Evolutionary conservation across 2,113 vertebrate genomes (phyloP).

Genomic region (Caranx ignobilis): DNA sequence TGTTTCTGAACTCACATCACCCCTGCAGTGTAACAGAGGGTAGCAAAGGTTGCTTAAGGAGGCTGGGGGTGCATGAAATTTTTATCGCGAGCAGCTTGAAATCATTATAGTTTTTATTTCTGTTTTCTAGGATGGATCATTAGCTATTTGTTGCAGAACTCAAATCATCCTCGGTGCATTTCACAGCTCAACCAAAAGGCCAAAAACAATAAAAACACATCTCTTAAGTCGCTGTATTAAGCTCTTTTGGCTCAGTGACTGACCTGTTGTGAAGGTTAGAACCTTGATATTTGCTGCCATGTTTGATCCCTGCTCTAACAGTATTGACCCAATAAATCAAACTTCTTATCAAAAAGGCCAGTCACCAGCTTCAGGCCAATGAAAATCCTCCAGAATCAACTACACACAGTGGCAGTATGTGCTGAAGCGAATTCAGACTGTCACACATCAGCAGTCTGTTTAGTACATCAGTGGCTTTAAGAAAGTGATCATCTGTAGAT

Average conservation of each 20-base stretch:
- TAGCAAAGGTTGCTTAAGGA: not conserved
- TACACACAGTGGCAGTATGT: not conserved
- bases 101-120: not conserved
- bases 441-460: not conserved
- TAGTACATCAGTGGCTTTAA: not conserved
- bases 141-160: not conserved
- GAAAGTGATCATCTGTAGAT: not conserved
- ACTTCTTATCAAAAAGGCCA: not conserved
- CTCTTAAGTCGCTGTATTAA: not conserved
- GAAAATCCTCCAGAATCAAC: not conserved
- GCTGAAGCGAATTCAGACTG: not conserved
- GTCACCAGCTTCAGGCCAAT: not conserved
- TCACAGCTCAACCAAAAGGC: not conserved
- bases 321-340: not conserved
- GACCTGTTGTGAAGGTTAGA: not conserved
- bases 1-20: slow-evolving; percentile 21
- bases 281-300: slow-evolving; percentile 21
- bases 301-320: slow-evolving; percentile 8
- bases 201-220: not conserved
- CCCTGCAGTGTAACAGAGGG: slow-evolving; percentile 4
- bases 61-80: not conserved
- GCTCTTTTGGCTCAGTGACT: not conserved
- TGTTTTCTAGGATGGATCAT: not conserved
- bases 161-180: not conserved
- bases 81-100: slow-evolving; percentile 17